These are phyloP conservation scores for Acrocyrtus sp. DNA, from an alignment of 2,888 invertebrate genomes.

Conservation along the genomic window DNA sequence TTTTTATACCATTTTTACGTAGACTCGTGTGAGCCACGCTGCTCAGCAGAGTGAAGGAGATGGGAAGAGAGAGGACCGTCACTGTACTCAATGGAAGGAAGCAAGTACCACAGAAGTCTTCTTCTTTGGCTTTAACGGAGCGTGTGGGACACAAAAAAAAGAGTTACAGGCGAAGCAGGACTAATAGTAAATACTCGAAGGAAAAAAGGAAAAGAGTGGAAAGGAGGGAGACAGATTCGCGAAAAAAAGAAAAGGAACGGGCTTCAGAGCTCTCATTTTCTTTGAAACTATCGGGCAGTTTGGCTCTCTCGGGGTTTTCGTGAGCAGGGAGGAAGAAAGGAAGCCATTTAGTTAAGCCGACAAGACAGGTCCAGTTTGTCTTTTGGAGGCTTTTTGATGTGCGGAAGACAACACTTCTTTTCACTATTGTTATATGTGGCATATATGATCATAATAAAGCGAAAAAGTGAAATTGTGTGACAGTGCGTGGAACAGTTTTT, in stretches of 20 bases:
- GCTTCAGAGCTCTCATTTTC: slow-evolving; percentile 37
- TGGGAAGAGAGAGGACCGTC: background rate
- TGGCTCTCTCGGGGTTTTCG: slow-evolving; percentile 3
- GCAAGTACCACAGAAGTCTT: background rate
- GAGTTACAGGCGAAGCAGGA: slow-evolving; percentile 29
- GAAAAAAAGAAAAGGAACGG: slow-evolving; percentile 25
- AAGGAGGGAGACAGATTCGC: background rate
- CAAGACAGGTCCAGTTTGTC: too few relatives aligned
- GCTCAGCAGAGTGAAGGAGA: too few relatives aligned
- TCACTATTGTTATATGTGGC: too few relatives aligned
- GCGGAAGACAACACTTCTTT: too few relatives aligned
- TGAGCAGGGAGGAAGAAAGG: slow-evolving; percentile 6
- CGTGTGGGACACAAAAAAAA: slow-evolving; percentile 54
- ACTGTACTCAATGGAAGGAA: background rate
- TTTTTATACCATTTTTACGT: background rate
- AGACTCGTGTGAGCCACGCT: background rate
- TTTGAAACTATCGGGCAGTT: slow-evolving; percentile 10
- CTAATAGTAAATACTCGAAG: background rate
- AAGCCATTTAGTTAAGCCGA: background rate
- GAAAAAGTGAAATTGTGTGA: too few relatives aligned
- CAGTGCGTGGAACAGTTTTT: too few relatives aligned
- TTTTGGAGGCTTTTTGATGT: too few relatives aligned
- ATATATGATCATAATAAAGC: too few relatives aligned
- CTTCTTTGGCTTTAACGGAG: slow-evolving; percentile 25
- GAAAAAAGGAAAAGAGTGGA: slow-evolving; percentile 13